Percentiles rank a stretch among this genome's conserved stretches.
These are phyloP conservation scores for Drosophila peninsularis DNA, from an alignment of 2,888 invertebrate genomes.

Conservation along the genomic window DNA sequence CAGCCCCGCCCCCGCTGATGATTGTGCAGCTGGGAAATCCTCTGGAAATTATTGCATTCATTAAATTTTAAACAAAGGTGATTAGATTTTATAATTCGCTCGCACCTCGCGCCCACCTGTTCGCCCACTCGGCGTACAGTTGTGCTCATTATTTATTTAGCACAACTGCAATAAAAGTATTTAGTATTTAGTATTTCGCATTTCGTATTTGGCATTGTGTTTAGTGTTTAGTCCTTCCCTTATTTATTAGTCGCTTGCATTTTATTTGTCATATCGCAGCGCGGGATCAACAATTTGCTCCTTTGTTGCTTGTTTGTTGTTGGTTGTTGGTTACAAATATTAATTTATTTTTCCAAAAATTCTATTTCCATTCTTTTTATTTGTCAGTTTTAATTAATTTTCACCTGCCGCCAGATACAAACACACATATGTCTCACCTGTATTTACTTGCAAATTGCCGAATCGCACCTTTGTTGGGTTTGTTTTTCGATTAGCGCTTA, in stretches of 20 bases:
- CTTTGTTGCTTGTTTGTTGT: slow-evolving; percentile 19
- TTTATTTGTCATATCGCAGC: slow-evolving; percentile 54
- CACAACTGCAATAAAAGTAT: slow-evolving; percentile 60
- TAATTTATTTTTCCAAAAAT: slow-evolving; percentile 60
- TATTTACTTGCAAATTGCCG: background rate
- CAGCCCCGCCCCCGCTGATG: slow-evolving; percentile 10
- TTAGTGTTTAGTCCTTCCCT: slow-evolving; percentile 44
- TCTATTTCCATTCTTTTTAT: slow-evolving; percentile 29
- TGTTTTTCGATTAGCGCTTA: slow-evolving; percentile 31
- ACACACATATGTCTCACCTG: background rate
- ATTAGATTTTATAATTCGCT: slow-evolving; percentile 78
- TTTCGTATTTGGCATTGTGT: slow-evolving; percentile 38
- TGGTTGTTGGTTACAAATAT: slow-evolving; percentile 28
- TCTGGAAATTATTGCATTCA: slow-evolving; percentile 75
- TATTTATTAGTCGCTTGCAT: slow-evolving; percentile 61
- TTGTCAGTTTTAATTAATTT: slow-evolving; percentile 71
- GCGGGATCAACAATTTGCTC: slow-evolving; percentile 60
- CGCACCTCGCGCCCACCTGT: slow-evolving; percentile 17
- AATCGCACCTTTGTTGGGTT: background rate
- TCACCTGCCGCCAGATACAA: slow-evolving; percentile 4
- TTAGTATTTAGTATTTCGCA: slow-evolving; percentile 54
- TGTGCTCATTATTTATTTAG: slow-evolving; percentile 75
- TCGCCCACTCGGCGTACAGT: slow-evolving; percentile 49
- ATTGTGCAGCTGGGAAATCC: slow-evolving; percentile 62
- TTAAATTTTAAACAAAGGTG: slow-evolving; percentile 82